Base-by-base conservation (phyloP, 2,888 invertebrate genomes). In the Rotaria sp. region DNA sequence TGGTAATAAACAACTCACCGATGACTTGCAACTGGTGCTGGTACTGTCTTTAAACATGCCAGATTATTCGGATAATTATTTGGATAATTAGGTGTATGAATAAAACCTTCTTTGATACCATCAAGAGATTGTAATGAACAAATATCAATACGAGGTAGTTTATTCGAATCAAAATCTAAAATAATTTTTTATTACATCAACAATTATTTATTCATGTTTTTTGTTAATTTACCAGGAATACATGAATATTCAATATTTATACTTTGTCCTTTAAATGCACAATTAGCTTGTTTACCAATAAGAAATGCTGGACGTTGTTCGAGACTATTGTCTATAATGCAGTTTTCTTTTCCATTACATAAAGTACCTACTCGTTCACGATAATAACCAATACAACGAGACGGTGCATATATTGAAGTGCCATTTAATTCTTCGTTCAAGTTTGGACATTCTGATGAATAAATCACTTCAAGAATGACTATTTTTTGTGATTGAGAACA, bases 201-300 rank as follows among this genome's bases (percentile, higher is more conserved):
- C 2, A 26, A 75, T 30, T 30, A 2, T 41, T 30, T 2, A 41
- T 10, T 24, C 0, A 24, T 10, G 7, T 45, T 30, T 24, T 75
- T 4, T 21, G 7, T 50, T 50, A 18, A 18, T 26, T 45, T 80
- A 80, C 80, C 80, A n/a, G 80, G 80, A 26, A 80, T n/a, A 45
- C 80, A 80, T 45, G 80, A 80, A 80, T 80, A 80, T 45, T 80
- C 80, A n/a, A 80, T 41, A 80, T 80, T 80, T 0, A 80, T 80
- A n/a, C 80, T 80, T 80, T 80, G 41, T 5, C 45, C 41, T 80
- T 41, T 45, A 45, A 80, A 80, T 26, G 10, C 26, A 80, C 80
- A 80, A 80, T 80, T 80, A 0, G 80, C 41, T 80, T 80, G 13
- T 38, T 67, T 30, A 5, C 67, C 67, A 67, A 4, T 8, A 21